Evolutionary conservation across 2,113 vertebrate species (phyloP).

Genomic region (Hyaena hyaena): DNA sequence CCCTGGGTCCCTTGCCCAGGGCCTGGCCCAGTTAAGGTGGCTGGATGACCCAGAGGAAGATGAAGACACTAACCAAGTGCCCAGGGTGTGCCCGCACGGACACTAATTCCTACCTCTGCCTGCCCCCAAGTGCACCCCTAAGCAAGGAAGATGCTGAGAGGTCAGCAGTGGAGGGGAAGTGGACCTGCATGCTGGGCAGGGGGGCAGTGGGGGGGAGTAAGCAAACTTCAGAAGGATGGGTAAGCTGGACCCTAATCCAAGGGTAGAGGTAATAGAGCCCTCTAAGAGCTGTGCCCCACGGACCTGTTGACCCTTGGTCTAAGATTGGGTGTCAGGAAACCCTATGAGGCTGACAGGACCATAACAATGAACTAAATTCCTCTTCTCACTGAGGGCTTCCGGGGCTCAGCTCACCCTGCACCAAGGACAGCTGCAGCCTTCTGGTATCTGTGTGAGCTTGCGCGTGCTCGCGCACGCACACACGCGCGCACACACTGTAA

Average conservation of each 20-base stretch:
- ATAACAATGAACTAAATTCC: not conserved
- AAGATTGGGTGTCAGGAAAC: not conserved
- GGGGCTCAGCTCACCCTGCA: constrained; percentile 28
- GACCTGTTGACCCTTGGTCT: not conserved
- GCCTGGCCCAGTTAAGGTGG: not conserved
- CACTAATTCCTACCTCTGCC: not conserved
- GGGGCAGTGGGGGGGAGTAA: not conserved
- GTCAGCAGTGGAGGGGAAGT: not conserved
- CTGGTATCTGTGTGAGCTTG: not conserved
- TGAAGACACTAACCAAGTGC: not conserved
- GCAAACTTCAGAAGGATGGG: not conserved
- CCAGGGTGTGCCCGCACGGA: not conserved
- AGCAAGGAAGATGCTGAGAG: not conserved
- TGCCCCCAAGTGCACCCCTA: not conserved
- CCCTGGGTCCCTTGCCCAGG: not conserved
- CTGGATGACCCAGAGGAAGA: not conserved
- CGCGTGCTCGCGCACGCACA: rapidly evolving
- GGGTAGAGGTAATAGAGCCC: not conserved
- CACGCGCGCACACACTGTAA: not conserved
- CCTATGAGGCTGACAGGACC: not conserved
- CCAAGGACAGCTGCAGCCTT: not conserved
- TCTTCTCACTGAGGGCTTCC: constrained; percentile 18
- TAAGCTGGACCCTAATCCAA: not conserved
- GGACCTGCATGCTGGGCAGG: not conserved
- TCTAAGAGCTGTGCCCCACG: not conserved